phyloP scores from a whole-genome alignment of 2,888 invertebrate species.

The Cynaeus angustus region DNA sequence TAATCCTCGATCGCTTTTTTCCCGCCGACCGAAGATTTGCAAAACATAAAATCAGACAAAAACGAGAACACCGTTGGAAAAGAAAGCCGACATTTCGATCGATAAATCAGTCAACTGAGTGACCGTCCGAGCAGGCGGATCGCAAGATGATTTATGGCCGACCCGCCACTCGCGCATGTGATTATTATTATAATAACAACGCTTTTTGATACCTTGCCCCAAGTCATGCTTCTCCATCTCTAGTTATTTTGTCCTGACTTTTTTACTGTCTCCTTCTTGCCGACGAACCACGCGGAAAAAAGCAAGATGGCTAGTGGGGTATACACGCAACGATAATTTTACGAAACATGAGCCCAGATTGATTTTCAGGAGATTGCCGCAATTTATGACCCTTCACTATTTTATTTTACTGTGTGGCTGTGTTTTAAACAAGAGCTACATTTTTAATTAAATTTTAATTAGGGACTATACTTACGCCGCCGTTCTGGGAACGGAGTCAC shows the following conservation, averaged over 20 bases:
- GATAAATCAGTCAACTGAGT: constrained; percentile 71
- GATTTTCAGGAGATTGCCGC: constrained; percentile 54
- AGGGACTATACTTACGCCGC: constrained; percentile 29
- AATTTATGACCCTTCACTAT: constrained; percentile 52
- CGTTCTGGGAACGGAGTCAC: constrained; percentile 23
- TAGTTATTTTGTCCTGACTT: constrained; percentile 29
- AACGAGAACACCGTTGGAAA: constrained; percentile 48
- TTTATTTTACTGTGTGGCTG: constrained; percentile 26
- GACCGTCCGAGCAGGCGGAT: constrained; percentile 70
- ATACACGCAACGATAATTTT: constrained; percentile 36
- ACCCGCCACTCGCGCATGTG: constrained; percentile 70
- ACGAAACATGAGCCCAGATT: constrained; percentile 49
- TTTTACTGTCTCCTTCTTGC: constrained; percentile 37
- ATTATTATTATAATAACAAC: constrained; percentile 71
- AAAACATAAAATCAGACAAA: constrained; percentile 33
- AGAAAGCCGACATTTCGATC: constrained; percentile 66
- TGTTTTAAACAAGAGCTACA: constrained; percentile 40
- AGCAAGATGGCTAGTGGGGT: constrained; percentile 27
- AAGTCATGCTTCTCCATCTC: constrained; percentile 61
- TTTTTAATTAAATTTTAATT: constrained; percentile 54
- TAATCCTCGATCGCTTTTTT: constrained; percentile 29
- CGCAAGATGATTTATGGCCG: constrained; percentile 70
- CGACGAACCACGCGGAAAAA: constrained; percentile 16
- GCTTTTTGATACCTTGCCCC: constrained; percentile 68
- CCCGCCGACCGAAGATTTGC: constrained; percentile 19